These are phyloP conservation scores for Micrasema minimum DNA, from an alignment of 1,140 invertebrate species.

Conservation along the genomic window DNA sequence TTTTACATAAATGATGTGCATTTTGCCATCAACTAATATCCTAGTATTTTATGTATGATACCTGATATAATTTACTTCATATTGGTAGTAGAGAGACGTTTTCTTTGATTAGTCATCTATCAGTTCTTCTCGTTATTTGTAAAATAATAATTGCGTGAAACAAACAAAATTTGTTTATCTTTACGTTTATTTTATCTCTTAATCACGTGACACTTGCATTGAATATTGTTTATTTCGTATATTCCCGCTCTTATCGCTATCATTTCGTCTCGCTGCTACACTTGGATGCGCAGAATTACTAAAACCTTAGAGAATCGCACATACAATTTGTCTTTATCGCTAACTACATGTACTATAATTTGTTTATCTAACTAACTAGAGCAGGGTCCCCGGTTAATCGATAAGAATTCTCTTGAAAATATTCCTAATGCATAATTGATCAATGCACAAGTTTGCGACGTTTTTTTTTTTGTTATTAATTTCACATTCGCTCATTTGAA, in stretches of 20 bases:
- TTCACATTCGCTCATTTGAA: not conserved
- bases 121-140: not conserved
- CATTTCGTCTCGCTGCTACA: constrained; percentile 22
- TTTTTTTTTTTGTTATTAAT: not conserved
- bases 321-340: no score
- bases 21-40: no score
- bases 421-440: not conserved
- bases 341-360: no score
- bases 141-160: constrained; percentile 1
- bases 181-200: not conserved
- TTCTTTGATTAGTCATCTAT: not conserved
- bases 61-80: no score
- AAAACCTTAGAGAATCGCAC: no score
- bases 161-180: constrained; percentile 19
- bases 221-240: no score
- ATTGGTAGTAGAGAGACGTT: no score
- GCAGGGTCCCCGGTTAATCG: constrained; percentile 19
- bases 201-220: constrained; percentile 1
- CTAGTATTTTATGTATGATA: no score
- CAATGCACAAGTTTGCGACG: not conserved
- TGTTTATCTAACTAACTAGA: constrained; percentile 18
- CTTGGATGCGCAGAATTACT: no score
- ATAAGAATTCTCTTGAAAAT: constrained; percentile 16
- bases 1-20: no score
- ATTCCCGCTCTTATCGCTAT: constrained; percentile 13